phyloP scores from a whole-genome alignment of 2,113 vertebrate species.

The Triplophysa rosa region DNA sequence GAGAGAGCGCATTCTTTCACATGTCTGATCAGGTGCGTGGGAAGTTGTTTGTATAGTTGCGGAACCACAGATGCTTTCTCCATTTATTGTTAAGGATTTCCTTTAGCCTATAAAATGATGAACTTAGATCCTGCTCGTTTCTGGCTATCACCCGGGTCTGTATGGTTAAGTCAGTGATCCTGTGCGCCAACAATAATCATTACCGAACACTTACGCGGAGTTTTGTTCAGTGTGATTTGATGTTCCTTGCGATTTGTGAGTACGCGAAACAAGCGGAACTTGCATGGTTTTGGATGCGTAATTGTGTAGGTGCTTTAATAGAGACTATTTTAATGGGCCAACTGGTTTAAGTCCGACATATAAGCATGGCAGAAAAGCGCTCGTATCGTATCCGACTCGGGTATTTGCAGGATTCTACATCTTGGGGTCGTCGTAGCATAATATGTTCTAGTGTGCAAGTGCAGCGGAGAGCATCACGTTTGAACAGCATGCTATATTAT shows the following conservation, averaged over 20 bases:
- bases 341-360: not conserved
- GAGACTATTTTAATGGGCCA: not conserved
- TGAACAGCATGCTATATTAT: not conserved
- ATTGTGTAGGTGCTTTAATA: not conserved
- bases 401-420: constrained; percentile 62
- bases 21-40: constrained; percentile 8
- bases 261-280: constrained; percentile 1
- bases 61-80: not conserved
- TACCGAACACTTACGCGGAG: not conserved
- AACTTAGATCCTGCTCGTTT: not conserved
- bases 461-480: not conserved
- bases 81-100: not conserved
- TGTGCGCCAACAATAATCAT: not conserved
- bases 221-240: constrained; percentile 2
- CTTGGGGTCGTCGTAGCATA: constrained; percentile 64
- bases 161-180: not conserved
- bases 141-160: not conserved
- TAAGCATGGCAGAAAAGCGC: constrained; percentile 17
- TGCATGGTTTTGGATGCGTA: not conserved
- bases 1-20: constrained; percentile 26
- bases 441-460: constrained; percentile 38
- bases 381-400: constrained; percentile 42
- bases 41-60: constrained; percentile 38
- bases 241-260: not conserved
- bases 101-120: too few relatives aligned